phyloP scores from a whole-genome alignment of 2,797 vertebrate genomes.

The Synanceia verrucosa region DNA sequence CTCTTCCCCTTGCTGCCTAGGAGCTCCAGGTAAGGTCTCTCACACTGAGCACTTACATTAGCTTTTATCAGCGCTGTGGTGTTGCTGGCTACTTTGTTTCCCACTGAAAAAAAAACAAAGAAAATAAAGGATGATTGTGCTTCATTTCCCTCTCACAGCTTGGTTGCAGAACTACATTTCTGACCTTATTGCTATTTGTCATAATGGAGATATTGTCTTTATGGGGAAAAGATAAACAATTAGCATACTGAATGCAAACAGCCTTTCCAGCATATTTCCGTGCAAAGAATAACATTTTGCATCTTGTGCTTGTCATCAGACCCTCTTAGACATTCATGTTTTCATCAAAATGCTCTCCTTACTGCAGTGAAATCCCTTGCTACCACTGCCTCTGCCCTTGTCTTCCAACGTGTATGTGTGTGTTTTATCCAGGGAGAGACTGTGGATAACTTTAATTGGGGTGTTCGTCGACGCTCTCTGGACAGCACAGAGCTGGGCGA shows the following conservation, averaged over 20 bases:
- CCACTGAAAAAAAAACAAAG: slow-evolving; percentile 24
- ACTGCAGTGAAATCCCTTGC: slow-evolving; percentile 10
- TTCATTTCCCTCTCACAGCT: slow-evolving; percentile 64
- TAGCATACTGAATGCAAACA: slow-evolving; percentile 14
- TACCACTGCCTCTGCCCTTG: not conserved
- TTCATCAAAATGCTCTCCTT: not conserved
- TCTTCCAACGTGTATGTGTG: slow-evolving; percentile 42
- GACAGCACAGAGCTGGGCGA: slow-evolving; percentile 97
- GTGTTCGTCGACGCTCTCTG: slow-evolving; percentile 94
- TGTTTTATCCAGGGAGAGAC: slow-evolving; percentile 91
- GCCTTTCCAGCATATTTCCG: slow-evolving; percentile 43
- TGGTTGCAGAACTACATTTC: slow-evolving; percentile 60
- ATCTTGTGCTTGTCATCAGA: slow-evolving; percentile 63
- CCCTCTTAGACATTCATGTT: slow-evolving; percentile 24
- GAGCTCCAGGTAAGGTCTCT: slow-evolving; percentile 97
- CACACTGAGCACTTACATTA: slow-evolving; percentile 62
- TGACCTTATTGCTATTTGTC: slow-evolving; percentile 33
- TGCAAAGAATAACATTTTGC: slow-evolving; percentile 61
- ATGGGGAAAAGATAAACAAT: slow-evolving; percentile 13
- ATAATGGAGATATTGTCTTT: slow-evolving; percentile 15
- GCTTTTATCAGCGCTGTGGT: slow-evolving; percentile 68
- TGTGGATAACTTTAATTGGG: slow-evolving; percentile 99
- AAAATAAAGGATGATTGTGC: slow-evolving; percentile 34
- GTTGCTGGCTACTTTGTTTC: slow-evolving; percentile 59
- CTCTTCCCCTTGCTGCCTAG: slow-evolving; percentile 90